Evolutionary conservation across 1,140 invertebrate genomes (phyloP), one percentile per base, ranked within the genome.

Genomic region (Heliconius congener): DNA sequence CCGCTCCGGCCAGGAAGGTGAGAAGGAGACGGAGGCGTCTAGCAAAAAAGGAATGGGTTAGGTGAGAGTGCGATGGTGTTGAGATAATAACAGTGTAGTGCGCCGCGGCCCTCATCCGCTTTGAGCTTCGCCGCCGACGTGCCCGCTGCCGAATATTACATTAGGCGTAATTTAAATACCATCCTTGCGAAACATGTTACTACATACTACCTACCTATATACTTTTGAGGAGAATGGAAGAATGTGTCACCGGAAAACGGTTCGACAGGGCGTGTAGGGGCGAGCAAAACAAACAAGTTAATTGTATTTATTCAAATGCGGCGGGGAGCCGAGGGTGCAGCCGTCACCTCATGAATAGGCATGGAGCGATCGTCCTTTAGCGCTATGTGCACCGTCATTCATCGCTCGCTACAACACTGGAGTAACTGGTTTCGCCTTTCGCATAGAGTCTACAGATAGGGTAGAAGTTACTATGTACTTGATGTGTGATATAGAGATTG

Each of bases 251-350:
- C 87, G 87, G 86, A 89, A 87, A 84, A 83, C 79, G 81, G 84
- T 84, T 83, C 82, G 81, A 73, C 81, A 82, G 88, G 88, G 89
- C 87, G 87, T 87, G 83, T 83, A 85, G 81, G 85, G 88, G 83
- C 86, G 86, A 87, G 86, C 88, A 92, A 94, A 93, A 92, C 91
- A 94, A 93, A 94, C 92, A 94, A 94, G 91, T 91, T 94, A 94
- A 94, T 94, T 93, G 91, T 94, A 93, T 94, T 93, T 94, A 94
- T 94, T 94, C 87, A 92, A 94, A 94, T 94, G 90, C 82, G 89
- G 78, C 76, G 78, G 85, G 85, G 84, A 84, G 81, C 71, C 74
- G 78, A 75, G 81, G 79, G 80, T 77, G 76, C 90, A 90, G 90
- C 90, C 88, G 90, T 83, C 86, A 84, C 81, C 83, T 93, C 91